Conservation (phyloP, 2,888 invertebrate species). For the Panzeria rudis region DNA sequence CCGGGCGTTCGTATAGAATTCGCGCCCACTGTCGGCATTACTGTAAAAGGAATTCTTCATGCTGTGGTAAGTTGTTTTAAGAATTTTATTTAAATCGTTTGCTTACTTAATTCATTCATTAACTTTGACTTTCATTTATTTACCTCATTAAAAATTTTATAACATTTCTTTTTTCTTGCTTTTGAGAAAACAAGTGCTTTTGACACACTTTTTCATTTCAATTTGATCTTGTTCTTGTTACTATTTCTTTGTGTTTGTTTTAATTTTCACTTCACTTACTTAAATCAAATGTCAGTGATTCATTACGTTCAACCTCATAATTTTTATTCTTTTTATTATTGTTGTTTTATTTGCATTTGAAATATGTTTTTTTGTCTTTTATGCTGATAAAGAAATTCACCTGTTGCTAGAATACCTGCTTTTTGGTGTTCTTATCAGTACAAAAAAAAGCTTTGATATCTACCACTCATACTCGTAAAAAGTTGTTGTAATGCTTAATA, state of each 20-base stretch:
- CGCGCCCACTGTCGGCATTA: conserved; percentile 96
- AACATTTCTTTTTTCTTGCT: background rate
- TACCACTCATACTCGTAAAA: background rate
- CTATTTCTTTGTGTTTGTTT: conserved; percentile 34
- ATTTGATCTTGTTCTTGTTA: conserved; percentile 40
- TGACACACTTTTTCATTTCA: conserved; percentile 60
- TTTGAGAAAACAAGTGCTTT: conserved; percentile 39
- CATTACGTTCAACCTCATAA: conserved; percentile 41
- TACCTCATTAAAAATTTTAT: background rate
- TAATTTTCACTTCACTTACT: conserved; percentile 10
- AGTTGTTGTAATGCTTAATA: conserved; percentile 12
- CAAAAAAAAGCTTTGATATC: conserved; percentile 41
- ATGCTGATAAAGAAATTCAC: conserved; percentile 50
- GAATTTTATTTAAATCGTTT: background rate
- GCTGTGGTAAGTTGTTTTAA: conserved; percentile 90
- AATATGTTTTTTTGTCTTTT: background rate
- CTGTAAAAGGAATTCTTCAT: conserved; percentile 93
- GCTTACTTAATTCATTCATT: background rate
- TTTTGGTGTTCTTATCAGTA: conserved; percentile 41
- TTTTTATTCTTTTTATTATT: conserved; percentile 14
- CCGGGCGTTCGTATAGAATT: conserved; percentile 95
- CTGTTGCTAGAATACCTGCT: conserved; percentile 47
- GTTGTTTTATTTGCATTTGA: conserved; percentile 31
- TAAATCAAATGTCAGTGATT: conserved; percentile 56
- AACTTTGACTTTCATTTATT: conserved; percentile 4